A percentile compares a stretch with the other conserved stretches of the same genome.
Evolutionary conservation across 92 coral and sea anemone species (phyloP).

Genomic region (Umimayanthus chanpuru): DNA sequence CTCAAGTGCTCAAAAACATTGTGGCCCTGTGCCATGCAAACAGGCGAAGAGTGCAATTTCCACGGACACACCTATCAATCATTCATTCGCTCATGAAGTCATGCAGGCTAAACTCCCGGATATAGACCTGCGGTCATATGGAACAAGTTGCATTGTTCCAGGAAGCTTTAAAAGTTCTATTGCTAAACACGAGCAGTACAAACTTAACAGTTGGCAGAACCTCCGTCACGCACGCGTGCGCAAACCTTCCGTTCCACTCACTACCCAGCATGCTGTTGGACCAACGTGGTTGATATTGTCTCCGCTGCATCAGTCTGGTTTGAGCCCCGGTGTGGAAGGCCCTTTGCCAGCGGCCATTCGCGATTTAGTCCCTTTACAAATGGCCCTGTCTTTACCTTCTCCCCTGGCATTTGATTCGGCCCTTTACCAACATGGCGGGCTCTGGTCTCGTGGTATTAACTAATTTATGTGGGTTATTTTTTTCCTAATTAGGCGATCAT

Average conservation of each 20-base stretch:
- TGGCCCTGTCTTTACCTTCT: constrained; percentile 2
- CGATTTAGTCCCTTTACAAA: not conserved
- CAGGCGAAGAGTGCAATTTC: not conserved
- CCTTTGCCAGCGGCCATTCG: not conserved
- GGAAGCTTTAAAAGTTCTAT: not conserved
- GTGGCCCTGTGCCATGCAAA: not conserved
- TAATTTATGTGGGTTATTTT: not conserved
- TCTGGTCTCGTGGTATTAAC: constrained; percentile 3
- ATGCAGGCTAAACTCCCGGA: not conserved
- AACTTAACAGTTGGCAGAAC: constrained; percentile 5
- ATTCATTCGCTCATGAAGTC: not conserved
- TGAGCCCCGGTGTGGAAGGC: not conserved
- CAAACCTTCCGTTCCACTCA: constrained; percentile 5
- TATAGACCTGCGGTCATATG: not conserved
- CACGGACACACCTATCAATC: not conserved
- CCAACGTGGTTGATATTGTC: constrained; percentile 24
- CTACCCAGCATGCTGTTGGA: not conserved
- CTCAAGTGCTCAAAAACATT: not conserved
- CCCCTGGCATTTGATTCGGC: not conserved
- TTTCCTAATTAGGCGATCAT: not conserved
- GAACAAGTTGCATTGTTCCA: not conserved
- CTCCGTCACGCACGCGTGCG: constrained; percentile 14
- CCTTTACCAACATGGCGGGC: not conserved
- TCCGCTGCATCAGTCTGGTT: not conserved
- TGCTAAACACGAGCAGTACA: not conserved